These are phyloP conservation scores for Nasonia oneida DNA, from an alignment of 2,888 invertebrate species.

Conservation along the genomic window DNA sequence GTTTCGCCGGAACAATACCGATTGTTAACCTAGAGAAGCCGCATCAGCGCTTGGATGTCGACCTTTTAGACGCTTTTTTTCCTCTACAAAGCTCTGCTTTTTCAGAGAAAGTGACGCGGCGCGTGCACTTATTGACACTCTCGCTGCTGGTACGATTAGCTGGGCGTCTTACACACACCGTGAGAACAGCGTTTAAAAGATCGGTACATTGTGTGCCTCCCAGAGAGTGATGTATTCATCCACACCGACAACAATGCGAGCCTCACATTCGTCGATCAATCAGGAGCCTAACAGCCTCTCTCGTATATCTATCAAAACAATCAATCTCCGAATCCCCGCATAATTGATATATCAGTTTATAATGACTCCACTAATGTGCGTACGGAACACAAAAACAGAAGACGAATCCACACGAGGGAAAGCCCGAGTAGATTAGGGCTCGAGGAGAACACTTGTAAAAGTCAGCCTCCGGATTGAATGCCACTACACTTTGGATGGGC, in stretches of 20 bases:
- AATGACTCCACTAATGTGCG: not conserved
- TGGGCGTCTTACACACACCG: not conserved
- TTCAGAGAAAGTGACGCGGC: conserved; percentile 30
- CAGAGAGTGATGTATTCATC: not conserved
- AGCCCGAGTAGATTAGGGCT: conserved; percentile 1
- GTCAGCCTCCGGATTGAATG: conserved; percentile 7
- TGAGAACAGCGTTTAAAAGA: conserved; percentile 11
- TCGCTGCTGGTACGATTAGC: not conserved
- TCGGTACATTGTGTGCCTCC: not conserved
- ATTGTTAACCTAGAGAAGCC: conserved; percentile 10
- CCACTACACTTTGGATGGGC: conserved; percentile 4
- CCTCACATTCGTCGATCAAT: not conserved
- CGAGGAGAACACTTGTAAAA: conserved; percentile 7
- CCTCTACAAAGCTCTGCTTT: not conserved
- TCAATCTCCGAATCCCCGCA: too few species aligned
- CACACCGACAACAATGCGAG: not conserved
- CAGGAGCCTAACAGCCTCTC: not conserved
- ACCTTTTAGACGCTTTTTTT: not conserved
- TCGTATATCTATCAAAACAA: not conserved
- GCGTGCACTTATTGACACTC: not conserved
- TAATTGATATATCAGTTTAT: not conserved
- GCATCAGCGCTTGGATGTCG: not conserved
- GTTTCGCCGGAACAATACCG: conserved; percentile 41
- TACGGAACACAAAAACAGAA: not conserved
- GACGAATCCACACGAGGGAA: not conserved